Base-by-base conservation (phyloP, 53 echinoderm and acorn worm genomes). In the Antedon mediterranea region DNA sequence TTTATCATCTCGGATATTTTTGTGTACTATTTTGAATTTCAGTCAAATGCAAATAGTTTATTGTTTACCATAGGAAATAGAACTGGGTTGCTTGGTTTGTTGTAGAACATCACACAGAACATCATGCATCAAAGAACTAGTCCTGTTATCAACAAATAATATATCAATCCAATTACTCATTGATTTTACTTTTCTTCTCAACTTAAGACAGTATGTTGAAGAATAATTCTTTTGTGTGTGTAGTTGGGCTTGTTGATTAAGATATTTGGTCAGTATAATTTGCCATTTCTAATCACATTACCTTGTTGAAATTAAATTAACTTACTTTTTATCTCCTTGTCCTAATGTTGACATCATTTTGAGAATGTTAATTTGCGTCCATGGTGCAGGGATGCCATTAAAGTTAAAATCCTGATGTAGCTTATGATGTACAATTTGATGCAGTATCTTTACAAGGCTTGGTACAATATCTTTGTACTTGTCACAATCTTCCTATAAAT, bases 361-460 rank as follows among this genome's bases (percentile, higher is more conserved):
- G 11, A 98, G 79, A 14, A 98, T 73, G 72, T 74, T 74, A 37
- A 98, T 98, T 78, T 98, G 98, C 80, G 88, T 80, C 98, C 98
- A 98, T 8, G 98, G 98, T 28, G 98, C 98, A 29, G 98, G 79
- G 11, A 90, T 79, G 0, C 88, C 86, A 32, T 93, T 88, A 78
- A 82, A 98, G 76, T 98, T 92, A 86, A 87, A 88, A 4, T 88
- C 90, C 2, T 82, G 30, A 8, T 92, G 84, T 26, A 98, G 82
- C 72, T 98, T 98, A 28, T 79, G 83, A 43, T 75, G 81, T 13
- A 89, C 73, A 29, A 98, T 84, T 81, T 98, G 98, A 30, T 84
- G 84, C 33, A 92, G 81, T 32, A 98, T 84, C 33, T 84, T 85
- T 72, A 90, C 86, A 3, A 98, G 85, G 33, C 90, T 88, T 75